phyloP scores from a whole-genome alignment of 2,113 vertebrate genomes.

The Garra rufa region DNA sequence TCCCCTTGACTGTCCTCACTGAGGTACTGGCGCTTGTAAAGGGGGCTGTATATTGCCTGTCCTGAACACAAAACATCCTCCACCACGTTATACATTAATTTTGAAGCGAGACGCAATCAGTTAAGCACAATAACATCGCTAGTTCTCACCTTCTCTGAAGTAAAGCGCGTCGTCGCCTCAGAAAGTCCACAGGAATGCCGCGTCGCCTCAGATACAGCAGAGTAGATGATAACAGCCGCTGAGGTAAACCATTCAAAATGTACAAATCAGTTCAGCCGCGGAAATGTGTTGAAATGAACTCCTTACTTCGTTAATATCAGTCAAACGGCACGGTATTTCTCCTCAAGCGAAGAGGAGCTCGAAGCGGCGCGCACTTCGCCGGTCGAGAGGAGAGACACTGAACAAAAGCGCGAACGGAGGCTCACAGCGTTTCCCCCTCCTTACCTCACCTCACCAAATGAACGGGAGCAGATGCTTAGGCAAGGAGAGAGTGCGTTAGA shows the following conservation, averaged over 20 bases:
- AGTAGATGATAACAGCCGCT: conserved; percentile 19
- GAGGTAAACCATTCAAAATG: conserved; percentile 27
- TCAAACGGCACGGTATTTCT: background rate
- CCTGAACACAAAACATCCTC: conserved; percentile 12
- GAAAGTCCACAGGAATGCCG: conserved; percentile 49
- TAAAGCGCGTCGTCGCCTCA: conserved; percentile 9
- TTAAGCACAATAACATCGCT: background rate
- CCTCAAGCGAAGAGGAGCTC: background rate
- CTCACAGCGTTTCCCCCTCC: conserved; percentile 9
- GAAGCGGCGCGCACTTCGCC: conserved; percentile 18
- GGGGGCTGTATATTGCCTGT: background rate
- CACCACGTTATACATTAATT: background rate
- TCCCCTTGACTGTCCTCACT: conserved; percentile 24
- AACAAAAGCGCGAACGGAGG: conserved; percentile 56
- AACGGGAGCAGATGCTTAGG: conserved; percentile 16
- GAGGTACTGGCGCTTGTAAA: conserved; percentile 9
- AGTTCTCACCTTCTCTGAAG: conserved; percentile 29
- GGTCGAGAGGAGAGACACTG: conserved; percentile 50
- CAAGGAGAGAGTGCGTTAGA: background rate
- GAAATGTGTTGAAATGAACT: background rate
- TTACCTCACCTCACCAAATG: background rate
- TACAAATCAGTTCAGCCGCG: conserved; percentile 1
- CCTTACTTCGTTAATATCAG: background rate
- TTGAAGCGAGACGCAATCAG: background rate
- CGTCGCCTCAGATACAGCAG: conserved; percentile 31